Percentiles rank a stretch among this genome's conserved stretches.
Conservation (phyloP, 2,113 vertebrate species). For the Eclectus roratus region DNA sequence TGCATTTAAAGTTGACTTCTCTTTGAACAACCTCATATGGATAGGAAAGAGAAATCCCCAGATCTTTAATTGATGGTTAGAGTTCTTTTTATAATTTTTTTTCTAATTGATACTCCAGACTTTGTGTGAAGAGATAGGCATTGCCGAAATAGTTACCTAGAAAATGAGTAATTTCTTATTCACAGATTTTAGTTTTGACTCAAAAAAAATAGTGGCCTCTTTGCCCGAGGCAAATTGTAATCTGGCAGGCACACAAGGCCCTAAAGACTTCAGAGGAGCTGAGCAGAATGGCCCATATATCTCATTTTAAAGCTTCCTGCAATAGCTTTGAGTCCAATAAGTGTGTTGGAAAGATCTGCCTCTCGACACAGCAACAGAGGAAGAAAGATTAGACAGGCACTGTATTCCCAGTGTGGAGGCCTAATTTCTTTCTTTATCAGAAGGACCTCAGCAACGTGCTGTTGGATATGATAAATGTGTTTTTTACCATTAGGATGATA, state of each 20-base stretch:
- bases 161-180: background rate
- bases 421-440: conserved; percentile 11
- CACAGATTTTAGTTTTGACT: conserved; percentile 10
- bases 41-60: background rate
- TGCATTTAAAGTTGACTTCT: conserved; percentile 10
- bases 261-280: conserved; percentile 49
- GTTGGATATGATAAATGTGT: background rate
- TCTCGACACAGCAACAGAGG: conserved; percentile 3
- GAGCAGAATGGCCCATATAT: conserved; percentile 35
- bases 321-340: conserved; percentile 15
- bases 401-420: background rate
- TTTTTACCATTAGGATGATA: background rate
- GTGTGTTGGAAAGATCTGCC: conserved; percentile 40
- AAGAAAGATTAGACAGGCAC: conserved; percentile 35
- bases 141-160: background rate
- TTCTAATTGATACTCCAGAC: background rate
- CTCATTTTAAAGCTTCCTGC: conserved; percentile 53
- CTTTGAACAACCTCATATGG: background rate
- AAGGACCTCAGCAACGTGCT: background rate
- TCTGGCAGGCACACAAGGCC: conserved; percentile 59
- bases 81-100: background rate
- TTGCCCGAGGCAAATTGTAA: conserved; percentile 62
- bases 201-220: conserved; percentile 28
- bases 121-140: background rate
- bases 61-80: background rate